Evolutionary conservation across 2,888 invertebrate species (phyloP), one percentile per base, ranked within the genome.

Genomic region (Ophion costatus): DNA sequence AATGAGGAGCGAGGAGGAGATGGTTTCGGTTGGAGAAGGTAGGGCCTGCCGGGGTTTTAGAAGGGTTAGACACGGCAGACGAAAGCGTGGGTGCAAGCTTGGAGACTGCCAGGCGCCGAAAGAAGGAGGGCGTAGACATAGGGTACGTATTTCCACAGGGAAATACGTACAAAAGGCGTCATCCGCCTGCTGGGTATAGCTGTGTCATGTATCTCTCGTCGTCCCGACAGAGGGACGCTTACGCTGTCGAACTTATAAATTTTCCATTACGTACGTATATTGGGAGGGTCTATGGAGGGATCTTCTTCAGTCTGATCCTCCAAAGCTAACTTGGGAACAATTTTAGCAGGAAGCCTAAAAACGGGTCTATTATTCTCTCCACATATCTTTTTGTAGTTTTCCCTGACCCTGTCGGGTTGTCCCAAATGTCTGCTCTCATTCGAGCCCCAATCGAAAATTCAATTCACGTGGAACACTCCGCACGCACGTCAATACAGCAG

Each of bases 181-280:
- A 77, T 74, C 61, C 20, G 24, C 51, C 73, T 22, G 45, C 56
- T 59, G 33, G 14, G 3, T 45, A 45, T 45, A 45, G 14, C 45
- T 56, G 22, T 70, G 42, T 59, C 56, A 56, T 73, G 59, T 29
- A 70, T 59, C 45, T 51, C 38, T 42, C 42, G 74, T 73, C 59
- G 70, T 45, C 38, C 57, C 22, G 14, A 59, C 17, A 33, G 11
- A 59, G 69, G 45, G 66, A 76, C 56, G 56, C 69, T 76, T 66
- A 56, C 57, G 38, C 63, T 45, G 11, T 59, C 29, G 69, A 67
- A 56, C 57, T 73, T 80, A 51, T 61, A 67, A 57, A 69, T 80
- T 84, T 80, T 84, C 63, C 80, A 84, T 80, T 77, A 77, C n/a
- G 57, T 51, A 67, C n/a, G n/a, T n/a, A n/a, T n/a, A 42, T 73